Percentiles rank a stretch among this genome's conserved stretches.
phyloP scores from a whole-genome alignment of 2,888 invertebrate species.

The Ichneumon xanthorius region DNA sequence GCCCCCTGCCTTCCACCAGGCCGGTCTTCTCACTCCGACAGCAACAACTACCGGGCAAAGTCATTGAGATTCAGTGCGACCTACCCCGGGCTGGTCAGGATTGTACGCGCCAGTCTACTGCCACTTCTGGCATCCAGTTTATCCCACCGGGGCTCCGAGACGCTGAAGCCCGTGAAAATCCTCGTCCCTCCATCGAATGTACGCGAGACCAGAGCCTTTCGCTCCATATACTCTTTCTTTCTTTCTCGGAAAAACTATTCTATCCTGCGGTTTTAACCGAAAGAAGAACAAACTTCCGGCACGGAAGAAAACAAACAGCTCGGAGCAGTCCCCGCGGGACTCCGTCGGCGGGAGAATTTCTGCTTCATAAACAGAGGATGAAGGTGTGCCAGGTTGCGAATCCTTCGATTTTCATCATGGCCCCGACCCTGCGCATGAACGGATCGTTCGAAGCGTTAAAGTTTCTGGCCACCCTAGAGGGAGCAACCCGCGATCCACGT shows the following conservation, averaged over 20 bases:
- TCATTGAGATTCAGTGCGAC: conserved; percentile 65
- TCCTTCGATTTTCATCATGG: conserved; percentile 1
- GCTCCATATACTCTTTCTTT: background rate
- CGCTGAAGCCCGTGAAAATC: conserved; percentile 23
- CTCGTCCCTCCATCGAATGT: conserved; percentile 4
- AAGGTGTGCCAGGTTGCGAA: background rate
- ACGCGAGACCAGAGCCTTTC: background rate
- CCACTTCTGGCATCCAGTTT: conserved; percentile 35
- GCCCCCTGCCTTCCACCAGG: background rate
- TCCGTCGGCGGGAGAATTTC: background rate
- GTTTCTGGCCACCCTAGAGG: background rate
- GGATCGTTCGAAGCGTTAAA: background rate
- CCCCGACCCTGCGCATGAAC: background rate
- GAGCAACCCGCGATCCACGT: background rate
- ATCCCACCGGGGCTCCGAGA: conserved; percentile 31
- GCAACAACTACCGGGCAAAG: conserved; percentile 51
- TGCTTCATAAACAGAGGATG: background rate
- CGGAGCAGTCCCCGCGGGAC: background rate
- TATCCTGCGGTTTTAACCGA: background rate
- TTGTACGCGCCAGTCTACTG: conserved; percentile 37
- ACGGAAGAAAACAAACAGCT: background rate
- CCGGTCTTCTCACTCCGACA: background rate
- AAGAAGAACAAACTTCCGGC: background rate
- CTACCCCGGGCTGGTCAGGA: conserved; percentile 53
- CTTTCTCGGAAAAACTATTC: conserved; percentile 17